Base-by-base conservation (phyloP, 2,888 invertebrate genomes). In the Cerceris ruficornis region DNA sequence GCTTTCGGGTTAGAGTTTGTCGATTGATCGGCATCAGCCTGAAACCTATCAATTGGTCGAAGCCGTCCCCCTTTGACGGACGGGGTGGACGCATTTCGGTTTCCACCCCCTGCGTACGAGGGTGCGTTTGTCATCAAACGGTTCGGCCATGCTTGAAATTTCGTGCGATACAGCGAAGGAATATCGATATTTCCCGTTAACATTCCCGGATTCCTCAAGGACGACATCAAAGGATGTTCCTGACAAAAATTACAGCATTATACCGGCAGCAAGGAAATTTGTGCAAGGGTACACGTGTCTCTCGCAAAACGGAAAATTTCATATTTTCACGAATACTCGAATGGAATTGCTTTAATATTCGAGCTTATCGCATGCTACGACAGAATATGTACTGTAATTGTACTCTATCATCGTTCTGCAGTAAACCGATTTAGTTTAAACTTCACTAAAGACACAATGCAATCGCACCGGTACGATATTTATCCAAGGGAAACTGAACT, bases 121-220 rank as follows among this genome's bases (percentile, higher is more conserved):
- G 81, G 83, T 85, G 83, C 85, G 86, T 84, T 86, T 87, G 89
- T 87, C 89, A 89, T 90, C 88, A 88, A 88, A 87, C 84, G 83
- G 83, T 73, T 85, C 88, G 88, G 88, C 87, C 87, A 87, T 86
- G 88, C 90, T 88, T 87, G 87, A 88, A 89, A 89, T 89, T 89
- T 86, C 81, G 83, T 83, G 80, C 79, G 79, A 84, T 86, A 86
- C 83, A 82, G 39, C 83, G 80, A 77, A 68, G 82, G 83, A 87
- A 87, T 88, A 88, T 88, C 88, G 86, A 86, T 86, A 82, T 86
- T 82, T 79, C 75, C 76, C 58, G 69, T 43, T 57, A 78, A 66
- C 72, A 78, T 81, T 71, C 77, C 78, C 57, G 75, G 66, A 83
- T 85, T 85, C 83, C 81, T 82, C 79, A 84, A 85, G 85, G 82